phyloP scores from a whole-genome alignment of 2,797 vertebrate genomes.

The Halcyon smyrnensis region DNA sequence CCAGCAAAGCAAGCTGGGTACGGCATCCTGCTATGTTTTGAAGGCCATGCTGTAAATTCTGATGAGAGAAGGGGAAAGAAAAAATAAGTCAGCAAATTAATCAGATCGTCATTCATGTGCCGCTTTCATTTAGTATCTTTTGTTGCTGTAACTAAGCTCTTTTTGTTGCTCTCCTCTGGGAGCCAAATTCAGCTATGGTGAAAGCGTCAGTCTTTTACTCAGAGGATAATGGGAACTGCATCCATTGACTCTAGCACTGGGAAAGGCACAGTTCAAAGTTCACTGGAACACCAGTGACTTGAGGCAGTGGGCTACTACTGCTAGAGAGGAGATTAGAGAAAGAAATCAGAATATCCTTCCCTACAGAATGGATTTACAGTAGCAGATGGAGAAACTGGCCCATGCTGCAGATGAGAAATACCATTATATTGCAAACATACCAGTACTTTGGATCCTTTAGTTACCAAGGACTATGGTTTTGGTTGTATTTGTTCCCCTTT shows the following conservation, averaged over 20 bases:
- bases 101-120: background rate
- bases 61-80: background rate
- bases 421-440: background rate
- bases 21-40: slow-evolving; percentile 50
- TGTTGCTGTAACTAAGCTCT: slow-evolving; percentile 41
- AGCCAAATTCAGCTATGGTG: background rate
- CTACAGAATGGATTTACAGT: background rate
- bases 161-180: background rate
- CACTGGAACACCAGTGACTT: background rate
- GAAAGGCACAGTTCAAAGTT: slow-evolving; percentile 16
- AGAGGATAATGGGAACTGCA: background rate
- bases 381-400: background rate
- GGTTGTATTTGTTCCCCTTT: background rate
- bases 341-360: background rate
- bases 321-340: background rate
- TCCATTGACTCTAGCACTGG: background rate
- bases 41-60: slow-evolving; percentile 75
- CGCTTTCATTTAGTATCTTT: background rate
- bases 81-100: background rate
- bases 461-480: background rate
- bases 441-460: background rate
- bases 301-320: background rate
- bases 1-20: slow-evolving; percentile 55
- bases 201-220: background rate
- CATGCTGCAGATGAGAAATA: background rate